These are phyloP conservation scores for Perca schrenkii DNA, from an alignment of 2,113 vertebrate species.

Conservation along the genomic window DNA sequence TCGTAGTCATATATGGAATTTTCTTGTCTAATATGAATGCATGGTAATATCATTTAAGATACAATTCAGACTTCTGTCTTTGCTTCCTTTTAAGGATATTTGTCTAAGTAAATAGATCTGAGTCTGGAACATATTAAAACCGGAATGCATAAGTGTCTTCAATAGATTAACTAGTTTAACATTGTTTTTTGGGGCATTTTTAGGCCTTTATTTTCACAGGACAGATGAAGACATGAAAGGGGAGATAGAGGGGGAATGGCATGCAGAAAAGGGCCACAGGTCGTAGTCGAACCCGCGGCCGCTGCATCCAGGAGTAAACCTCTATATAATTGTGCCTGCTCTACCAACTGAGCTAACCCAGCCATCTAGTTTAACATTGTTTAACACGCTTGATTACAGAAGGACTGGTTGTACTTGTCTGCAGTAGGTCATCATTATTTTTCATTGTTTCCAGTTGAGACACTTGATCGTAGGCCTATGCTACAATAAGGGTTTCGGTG, in stretches of 20 bases:
- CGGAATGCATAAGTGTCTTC: background rate
- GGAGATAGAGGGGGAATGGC: too few relatives aligned
- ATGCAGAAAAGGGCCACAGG: too few relatives aligned
- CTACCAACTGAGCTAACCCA: too few relatives aligned
- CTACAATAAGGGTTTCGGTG: slow-evolving; percentile 16
- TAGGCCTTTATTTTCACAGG: too few relatives aligned
- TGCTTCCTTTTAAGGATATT: background rate
- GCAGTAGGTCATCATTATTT: slow-evolving; percentile 18
- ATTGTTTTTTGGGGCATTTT: background rate
- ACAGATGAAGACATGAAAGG: too few relatives aligned
- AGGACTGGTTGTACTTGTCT: slow-evolving; percentile 46
- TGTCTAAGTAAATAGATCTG: slow-evolving; percentile 11
- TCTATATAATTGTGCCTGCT: too few relatives aligned
- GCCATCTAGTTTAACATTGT: background rate
- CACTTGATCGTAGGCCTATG: background rate
- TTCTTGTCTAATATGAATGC: slow-evolving; percentile 2
- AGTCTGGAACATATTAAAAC: background rate
- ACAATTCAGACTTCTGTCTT: background rate
- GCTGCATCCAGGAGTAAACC: too few relatives aligned
- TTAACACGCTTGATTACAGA: slow-evolving; percentile 28
- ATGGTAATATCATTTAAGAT: background rate
- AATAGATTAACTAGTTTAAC: slow-evolving; percentile 11
- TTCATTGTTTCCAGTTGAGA: slow-evolving; percentile 54
- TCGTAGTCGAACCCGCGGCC: too few relatives aligned
- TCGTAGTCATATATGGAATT: slow-evolving; percentile 50